phyloP scores from a whole-genome alignment of 2,797 vertebrate genomes.

The Ataeniobius toweri region DNA sequence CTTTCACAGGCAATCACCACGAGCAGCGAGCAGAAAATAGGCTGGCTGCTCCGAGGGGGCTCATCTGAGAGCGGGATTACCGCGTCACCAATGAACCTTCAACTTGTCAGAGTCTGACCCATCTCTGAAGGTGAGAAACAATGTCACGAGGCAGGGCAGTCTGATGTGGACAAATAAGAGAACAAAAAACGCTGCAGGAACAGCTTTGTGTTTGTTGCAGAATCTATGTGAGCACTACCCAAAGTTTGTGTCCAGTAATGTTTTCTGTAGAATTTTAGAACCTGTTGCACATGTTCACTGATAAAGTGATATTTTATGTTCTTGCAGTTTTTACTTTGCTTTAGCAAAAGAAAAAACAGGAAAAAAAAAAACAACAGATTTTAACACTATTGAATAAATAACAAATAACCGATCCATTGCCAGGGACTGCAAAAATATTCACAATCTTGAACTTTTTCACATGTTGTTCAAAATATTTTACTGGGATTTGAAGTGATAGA shows the following conservation, averaged over 20 bases:
- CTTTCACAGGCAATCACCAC: slow-evolving; percentile 68
- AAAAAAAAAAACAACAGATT: not conserved
- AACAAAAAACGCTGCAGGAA: not conserved
- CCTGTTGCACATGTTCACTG: not conserved
- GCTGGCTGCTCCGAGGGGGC: slow-evolving; percentile 7
- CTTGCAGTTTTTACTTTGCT: not conserved
- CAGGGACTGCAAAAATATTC: not conserved
- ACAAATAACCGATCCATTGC: no score
- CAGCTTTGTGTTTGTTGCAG: not conserved
- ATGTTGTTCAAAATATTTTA: no score
- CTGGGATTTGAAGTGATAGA: not conserved
- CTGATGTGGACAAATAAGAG: not conserved
- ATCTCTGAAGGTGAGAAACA: slow-evolving; percentile 2
- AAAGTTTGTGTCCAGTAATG: not conserved
- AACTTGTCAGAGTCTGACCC: slow-evolving; percentile 19
- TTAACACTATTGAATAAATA: not conserved
- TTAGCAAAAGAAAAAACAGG: not conserved
- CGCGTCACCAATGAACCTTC: slow-evolving; percentile 15
- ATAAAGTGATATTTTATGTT: not conserved
- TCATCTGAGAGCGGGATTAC: slow-evolving; percentile 52
- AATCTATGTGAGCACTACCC: not conserved
- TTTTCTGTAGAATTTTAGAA: not conserved
- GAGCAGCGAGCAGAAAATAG: slow-evolving; percentile 68
- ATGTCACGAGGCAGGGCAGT: slow-evolving; percentile 5
- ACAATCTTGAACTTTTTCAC: not conserved